Conservation (phyloP, 2,888 invertebrate genomes). For the Punctoribates punctum region DNA sequence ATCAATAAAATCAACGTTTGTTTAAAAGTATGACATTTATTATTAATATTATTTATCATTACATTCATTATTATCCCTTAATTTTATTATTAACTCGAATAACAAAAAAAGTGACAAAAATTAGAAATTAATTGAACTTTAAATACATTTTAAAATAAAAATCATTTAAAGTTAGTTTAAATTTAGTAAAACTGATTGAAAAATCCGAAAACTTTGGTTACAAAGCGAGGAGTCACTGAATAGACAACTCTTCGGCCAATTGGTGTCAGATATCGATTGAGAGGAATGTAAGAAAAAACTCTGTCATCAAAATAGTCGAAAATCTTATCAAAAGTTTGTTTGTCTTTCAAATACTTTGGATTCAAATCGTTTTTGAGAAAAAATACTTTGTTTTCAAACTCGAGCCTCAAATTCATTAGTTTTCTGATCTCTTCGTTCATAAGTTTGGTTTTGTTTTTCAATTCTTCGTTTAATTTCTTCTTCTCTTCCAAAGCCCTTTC, state of each 20-base stretch:
- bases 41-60: too few species aligned
- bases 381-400: constrained; percentile 3
- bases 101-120: too few species aligned
- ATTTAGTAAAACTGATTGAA: neutral
- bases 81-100: too few species aligned
- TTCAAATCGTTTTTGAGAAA: neutral
- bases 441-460: neutral
- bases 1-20: too few species aligned
- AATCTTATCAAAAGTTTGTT: neutral
- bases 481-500: constrained; percentile 29
- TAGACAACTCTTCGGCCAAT: neutral
- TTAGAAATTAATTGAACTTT: too few species aligned
- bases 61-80: too few species aligned
- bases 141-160: too few species aligned
- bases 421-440: constrained; percentile 31
- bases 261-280: neutral
- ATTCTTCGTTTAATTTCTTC: constrained; percentile 17
- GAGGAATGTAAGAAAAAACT: neutral
- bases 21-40: too few species aligned
- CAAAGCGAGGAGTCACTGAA: neutral
- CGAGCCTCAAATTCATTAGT: neutral
- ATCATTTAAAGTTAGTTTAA: too few species aligned
- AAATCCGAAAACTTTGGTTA: neutral
- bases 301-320: neutral
- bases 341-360: neutral